Percentiles rank a stretch among this genome's conserved stretches.
Conservation (phyloP, 2,113 vertebrate genomes). For the Oryzias celebensis region DNA sequence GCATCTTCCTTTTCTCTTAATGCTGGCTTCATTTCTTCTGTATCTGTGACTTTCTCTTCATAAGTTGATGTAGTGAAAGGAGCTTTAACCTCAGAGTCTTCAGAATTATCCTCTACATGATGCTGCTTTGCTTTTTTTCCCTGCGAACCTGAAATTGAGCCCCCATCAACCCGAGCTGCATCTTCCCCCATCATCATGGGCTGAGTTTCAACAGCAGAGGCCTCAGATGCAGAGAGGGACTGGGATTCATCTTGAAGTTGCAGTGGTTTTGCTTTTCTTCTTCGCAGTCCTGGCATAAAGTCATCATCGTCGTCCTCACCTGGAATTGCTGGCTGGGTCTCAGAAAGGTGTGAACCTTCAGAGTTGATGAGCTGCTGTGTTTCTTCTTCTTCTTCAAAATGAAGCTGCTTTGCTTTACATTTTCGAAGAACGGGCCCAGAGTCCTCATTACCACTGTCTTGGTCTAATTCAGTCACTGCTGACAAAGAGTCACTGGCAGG, state of each 20-base stretch:
- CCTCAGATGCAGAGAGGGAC: constrained; percentile 2
- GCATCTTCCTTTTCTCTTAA: constrained; percentile 23
- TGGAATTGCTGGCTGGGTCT: constrained; percentile 38
- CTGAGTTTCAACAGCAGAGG: constrained; percentile 38
- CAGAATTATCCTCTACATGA: constrained; percentile 9
- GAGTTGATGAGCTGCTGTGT: not conserved
- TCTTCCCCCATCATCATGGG: not conserved
- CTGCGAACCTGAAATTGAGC: not conserved
- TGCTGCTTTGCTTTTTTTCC: constrained; percentile 21
- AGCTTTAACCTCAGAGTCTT: constrained; percentile 23
- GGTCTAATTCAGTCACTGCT: too few species aligned
- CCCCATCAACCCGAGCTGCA: constrained; percentile 2
- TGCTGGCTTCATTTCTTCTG: constrained; percentile 14
- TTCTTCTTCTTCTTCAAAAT: constrained; percentile 1
- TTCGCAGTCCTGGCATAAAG: not conserved
- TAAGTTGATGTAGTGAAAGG: constrained; percentile 1
- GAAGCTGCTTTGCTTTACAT: constrained; percentile 14
- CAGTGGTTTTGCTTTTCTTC: constrained; percentile 25
- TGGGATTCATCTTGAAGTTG: constrained; percentile 37
- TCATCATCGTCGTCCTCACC: constrained; percentile 21
- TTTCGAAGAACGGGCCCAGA: not conserved
- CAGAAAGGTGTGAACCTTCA: constrained; percentile 5
- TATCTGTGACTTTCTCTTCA: constrained; percentile 5
- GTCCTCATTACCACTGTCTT: too few species aligned
- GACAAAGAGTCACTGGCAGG: too few species aligned